Base-by-base conservation (phyloP, 2,113 vertebrate genomes). In the Macquaria ambigua region DNA sequence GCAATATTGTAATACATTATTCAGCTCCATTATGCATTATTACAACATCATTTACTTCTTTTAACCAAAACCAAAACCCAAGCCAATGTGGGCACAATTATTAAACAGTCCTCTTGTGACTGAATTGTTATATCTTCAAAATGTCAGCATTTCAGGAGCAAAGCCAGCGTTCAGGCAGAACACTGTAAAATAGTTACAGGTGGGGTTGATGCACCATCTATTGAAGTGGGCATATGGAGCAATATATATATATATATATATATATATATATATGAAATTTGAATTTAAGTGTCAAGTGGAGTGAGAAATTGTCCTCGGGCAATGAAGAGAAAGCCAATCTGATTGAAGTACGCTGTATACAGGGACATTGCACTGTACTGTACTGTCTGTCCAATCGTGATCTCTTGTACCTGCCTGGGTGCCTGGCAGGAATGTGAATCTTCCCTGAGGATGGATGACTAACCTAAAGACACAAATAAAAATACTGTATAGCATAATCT, bases 401-500 rank as follows among this genome's bases (percentile, higher is more conserved):
- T 88, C 83, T 74, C 28, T 63, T 83, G 69, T 64, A 64, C 74
- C 77, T 50, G 82, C 37, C 46, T 28, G 15, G 15, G 37, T 68
- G 66, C 20, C 28, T 62, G 59, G 31, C 50, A 83, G 58, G 25
- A 84, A 52, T n/a, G 75, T 62, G 71, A 67, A 74, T 64, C 55
- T 67, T 83, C 58, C 46, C 81, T 20, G 23, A 79, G 66, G 62
- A 77, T 67, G 56, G 63, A 79, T 59, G 67, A 75, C 52, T 61
- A 64, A 63, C 37, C 48, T 48, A 23, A 48, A 56, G 34, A 79
- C 77, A 66, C 71, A 81, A 81, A 83, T 68, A 87, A 75, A 74
- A 67, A 63, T 46, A 52, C 7, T 25, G 23, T 76, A 43, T 18
- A 48, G n/a, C 37, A 16, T 59, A 58, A 74, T 39, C 76, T 23